Base-by-base conservation (phyloP, 1,140 invertebrate genomes). In the Lysiphlebus fabarum region DNA sequence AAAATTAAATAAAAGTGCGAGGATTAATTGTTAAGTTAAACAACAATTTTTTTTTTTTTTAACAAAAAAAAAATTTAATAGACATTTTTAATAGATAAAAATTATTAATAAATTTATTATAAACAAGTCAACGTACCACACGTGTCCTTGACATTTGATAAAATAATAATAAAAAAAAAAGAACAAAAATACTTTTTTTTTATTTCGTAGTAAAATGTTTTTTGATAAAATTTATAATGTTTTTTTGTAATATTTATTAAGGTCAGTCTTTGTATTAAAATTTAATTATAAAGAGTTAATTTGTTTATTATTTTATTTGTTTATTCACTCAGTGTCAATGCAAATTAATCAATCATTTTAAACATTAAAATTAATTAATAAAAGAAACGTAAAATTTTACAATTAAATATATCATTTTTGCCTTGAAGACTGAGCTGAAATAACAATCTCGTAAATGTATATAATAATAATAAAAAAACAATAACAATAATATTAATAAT, bases 341-440 rank as follows among this genome's bases (percentile, higher is more conserved):
- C 17, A 26, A 26, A 26, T 26, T 47, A 26, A 47, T 47, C 26
- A 47, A 47, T 47, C n/a, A 45, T 5, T n/a, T 14, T 14, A 10
- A 45, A 45, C 26, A 14, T 14, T n/a, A 45, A 14, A 14, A 11
- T 45, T 45, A 11, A 11, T 14, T 45, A 5, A 45, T 14, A 3
- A 14, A 45, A 6, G n/a, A n/a, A 26, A 47, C 11, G 44, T 56
- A 44, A 8, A 14, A 53, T 42, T 41, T 2, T 55, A 41, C 11
- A 55, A 42, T 41, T 43, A n/a, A 26, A 44, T 37, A 6, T 44
- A 33, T 12, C 43, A 47, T 49, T 57, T 47, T 59, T 40, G 14
- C 42, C n/a, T 17, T 53, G 11, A 59, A 59, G 58, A 59, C 58
- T 59, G 58, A 59, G 38, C 51, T 33, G 53, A 53, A 54, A 59